Evolutionary conservation across 2,797 vertebrate genomes (phyloP), one percentile per base, ranked within the genome.

Genomic region (Schizothorax lantsangensis): DNA sequence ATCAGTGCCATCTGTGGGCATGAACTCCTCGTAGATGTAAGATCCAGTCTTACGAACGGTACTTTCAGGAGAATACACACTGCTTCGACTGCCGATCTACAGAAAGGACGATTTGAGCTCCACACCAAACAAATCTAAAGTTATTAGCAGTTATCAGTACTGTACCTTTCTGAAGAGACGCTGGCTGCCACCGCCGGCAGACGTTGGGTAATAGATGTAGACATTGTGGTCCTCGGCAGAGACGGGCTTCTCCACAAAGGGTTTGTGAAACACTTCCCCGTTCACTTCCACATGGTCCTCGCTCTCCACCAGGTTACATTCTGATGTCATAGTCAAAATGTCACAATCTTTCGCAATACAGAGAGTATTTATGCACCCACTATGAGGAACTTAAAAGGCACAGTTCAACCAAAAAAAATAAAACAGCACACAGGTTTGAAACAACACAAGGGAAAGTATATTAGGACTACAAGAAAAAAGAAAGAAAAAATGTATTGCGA

Each of bases 141-240:
- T 45, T 86, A n/a, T 19, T 3, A 82, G 36, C 33, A 54, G 15
- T 36, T 9, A 66, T 33, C 62, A 4, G 36, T 21, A n/a, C 19
- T 7, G 17, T 88, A 99, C 98, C 97, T 99, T 99, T 45, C 98
- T 96, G 89, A 99, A 99, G 83, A 99, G 97, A 52, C 98, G 96
- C 94, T 99, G 98, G 91, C 98, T 99, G 91, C 98, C 98, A 6
- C 98, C 98, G 0, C 98, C 98, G 0, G 98, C 98, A 2, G 98
- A 98, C 0, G 97, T 99, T 0, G 98, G 98, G 91, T 99, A 99
- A 91, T 99, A 99, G 92, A 99, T 99, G 91, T 99, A 99, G 84
- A 99, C 98, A 0, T 99, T 99, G 93, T 99, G 98, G 93, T 99
- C 98, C 91, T 99, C 98, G 0, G 98, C 98, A 21, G 97, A 98